Evolutionary conservation across 1,140 invertebrate species (phyloP), one percentile per base, ranked within the genome.

Genomic region (Nixonia krombeini): DNA sequence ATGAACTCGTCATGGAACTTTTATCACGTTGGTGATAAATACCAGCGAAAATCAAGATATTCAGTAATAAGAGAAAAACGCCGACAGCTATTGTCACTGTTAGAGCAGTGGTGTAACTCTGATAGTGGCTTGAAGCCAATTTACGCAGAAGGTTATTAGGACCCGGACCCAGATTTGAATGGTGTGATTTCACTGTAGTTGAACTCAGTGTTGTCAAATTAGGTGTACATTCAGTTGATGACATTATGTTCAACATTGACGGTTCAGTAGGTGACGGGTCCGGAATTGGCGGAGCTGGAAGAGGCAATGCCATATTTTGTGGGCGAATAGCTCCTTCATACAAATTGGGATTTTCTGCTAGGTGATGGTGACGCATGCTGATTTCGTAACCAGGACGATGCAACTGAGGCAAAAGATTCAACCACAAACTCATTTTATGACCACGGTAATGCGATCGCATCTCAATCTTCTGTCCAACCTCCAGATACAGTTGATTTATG

Each of bases 51-150:
- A 98, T 96, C 0, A 98, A 87, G 4, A 97, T 90, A 80, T 99
- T 98, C 1, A 98, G 87, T 5, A 98, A 87, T 2, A 99, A 87
- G 4, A 94, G 85, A 53, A 94, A 93, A 57, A 92, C 96, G 0
- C 96, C 96, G 1, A 98, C 93, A 0, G 94, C 94, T 46, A 98
- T 94, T 0, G 95, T 97, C 1, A 97, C 92, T n/a, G 93, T 94
- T 0, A 97, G 85, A 0, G 94, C 94, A 0, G 94, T 95, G 0
- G 93, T 95, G 80, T 96, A 96, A 23, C 92, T 93, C 70, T 94
- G 92, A 71, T 93, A 93, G 73, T 93, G 92, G 59, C 90, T 92
- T 5, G 91, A 91, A 1, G 92, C 91, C 1, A 94, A 81, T 33
- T 92, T 91, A 13, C 91, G 87, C 1, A 93, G 81, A 0, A 93